Evolutionary conservation across 2,888 invertebrate genomes (phyloP).

Genomic region (Acanthopleura granulata): DNA sequence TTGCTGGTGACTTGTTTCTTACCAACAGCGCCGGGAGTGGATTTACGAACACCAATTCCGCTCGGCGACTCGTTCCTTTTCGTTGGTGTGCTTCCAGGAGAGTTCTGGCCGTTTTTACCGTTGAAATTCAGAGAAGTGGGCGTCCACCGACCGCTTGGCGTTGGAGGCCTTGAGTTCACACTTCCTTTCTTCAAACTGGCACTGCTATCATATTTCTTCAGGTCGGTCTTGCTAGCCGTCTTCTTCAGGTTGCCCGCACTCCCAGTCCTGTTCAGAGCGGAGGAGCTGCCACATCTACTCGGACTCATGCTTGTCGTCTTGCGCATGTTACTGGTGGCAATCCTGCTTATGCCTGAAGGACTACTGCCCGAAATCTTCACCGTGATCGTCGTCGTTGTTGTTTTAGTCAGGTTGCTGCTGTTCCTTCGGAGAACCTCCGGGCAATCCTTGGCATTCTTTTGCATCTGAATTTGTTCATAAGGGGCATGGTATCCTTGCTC

Average conservation of each 20-base stretch:
- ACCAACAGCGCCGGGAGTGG: slow-evolving; percentile 29
- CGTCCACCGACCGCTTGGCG: slow-evolving; percentile 43
- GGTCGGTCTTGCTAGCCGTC: slow-evolving; percentile 30
- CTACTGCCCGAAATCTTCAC: slow-evolving; percentile 4
- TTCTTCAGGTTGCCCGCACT: slow-evolving; percentile 33
- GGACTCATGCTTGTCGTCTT: slow-evolving; percentile 9
- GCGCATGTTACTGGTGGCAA: slow-evolving; percentile 13
- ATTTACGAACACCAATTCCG: slow-evolving; percentile 19
- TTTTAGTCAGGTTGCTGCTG: slow-evolving; percentile 9
- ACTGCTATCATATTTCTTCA: slow-evolving; percentile 54
- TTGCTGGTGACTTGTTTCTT: slow-evolving; percentile 75
- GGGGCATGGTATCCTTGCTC: slow-evolving; percentile 31
- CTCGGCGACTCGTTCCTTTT: slow-evolving; percentile 14
- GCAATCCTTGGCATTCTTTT: slow-evolving; percentile 33
- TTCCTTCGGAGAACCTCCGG: slow-evolving; percentile 26
- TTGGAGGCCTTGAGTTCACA: slow-evolving; percentile 45
- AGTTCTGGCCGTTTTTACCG: slow-evolving; percentile 18
- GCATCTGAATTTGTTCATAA: slow-evolving; percentile 36
- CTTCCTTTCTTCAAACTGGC: slow-evolving; percentile 69
- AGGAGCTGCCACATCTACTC: slow-evolving; percentile 36
- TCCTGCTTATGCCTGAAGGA: slow-evolving; percentile 3
- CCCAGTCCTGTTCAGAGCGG: slow-evolving; percentile 39
- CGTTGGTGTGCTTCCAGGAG: slow-evolving; percentile 15
- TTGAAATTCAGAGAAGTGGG: slow-evolving; percentile 25
- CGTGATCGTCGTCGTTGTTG: background rate